phyloP scores from a whole-genome alignment of 2,797 vertebrate genomes.

The Tympanoctomys barrerae region DNA sequence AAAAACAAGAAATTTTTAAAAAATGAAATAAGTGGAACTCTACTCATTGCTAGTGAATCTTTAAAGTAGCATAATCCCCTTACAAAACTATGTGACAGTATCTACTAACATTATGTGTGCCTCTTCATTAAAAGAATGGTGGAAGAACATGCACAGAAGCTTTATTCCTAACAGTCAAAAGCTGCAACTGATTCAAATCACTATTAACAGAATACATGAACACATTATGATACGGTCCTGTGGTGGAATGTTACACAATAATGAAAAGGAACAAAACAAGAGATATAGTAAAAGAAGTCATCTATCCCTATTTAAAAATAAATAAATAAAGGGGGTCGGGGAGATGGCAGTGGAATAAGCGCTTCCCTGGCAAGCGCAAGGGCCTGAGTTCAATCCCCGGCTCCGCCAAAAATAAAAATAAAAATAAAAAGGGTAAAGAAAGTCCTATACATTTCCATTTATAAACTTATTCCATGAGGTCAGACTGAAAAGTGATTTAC shows the following conservation, averaged over 20 bases:
- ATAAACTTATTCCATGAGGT: background rate
- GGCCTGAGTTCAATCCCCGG: too few relatives aligned
- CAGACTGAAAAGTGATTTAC: background rate
- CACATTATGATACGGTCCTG: background rate
- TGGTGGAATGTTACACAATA: background rate
- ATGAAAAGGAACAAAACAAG: background rate
- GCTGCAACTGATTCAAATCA: background rate
- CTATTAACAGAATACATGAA: slow-evolving; percentile 35
- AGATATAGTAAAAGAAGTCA: slow-evolving; percentile 1
- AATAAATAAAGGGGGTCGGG: too few relatives aligned
- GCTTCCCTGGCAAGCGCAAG: too few relatives aligned
- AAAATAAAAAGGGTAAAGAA: background rate
- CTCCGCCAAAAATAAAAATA: too few relatives aligned
- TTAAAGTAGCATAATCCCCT: background rate
- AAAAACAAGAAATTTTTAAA: background rate
- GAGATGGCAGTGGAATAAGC: too few relatives aligned
- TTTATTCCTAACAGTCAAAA: slow-evolving; percentile 23
- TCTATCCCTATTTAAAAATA: background rate
- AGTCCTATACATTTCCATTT: background rate
- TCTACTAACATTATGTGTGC: background rate
- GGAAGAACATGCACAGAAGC: background rate
- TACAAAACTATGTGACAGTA: slow-evolving; percentile 20
- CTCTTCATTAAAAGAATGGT: background rate
- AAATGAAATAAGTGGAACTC: background rate
- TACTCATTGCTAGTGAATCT: background rate